Base-by-base conservation (phyloP, 2,888 invertebrate species). In the Yponomeuta plumbellus region DNA sequence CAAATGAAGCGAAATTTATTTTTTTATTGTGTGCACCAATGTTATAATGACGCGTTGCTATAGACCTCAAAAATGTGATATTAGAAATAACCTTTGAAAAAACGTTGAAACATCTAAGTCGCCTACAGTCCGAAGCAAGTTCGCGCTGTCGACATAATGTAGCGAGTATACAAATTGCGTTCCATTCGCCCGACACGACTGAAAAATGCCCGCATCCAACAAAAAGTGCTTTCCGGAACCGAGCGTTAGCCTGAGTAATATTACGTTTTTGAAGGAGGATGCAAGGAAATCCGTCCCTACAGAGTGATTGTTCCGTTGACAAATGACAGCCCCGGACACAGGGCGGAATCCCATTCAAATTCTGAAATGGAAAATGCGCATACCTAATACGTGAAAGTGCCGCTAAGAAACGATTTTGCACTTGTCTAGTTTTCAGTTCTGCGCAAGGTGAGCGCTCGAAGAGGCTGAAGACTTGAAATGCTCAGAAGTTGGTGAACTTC, bases 171-270 rank as follows among this genome's bases (percentile, higher is more conserved):
- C 80, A 86, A 86, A 86, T 86, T 80, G 79, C 78, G 77, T 77
- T 77, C 79, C 80, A 80, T 84, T 81, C 80, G 77, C 73, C 74
- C 71, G 73, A 22, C 40, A n/a, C 77, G 72, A 72, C 77, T 83
- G 84, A 83, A 86, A 86, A 85, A 86, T 84, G 80, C 73, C 76
- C 72, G 75, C 73, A 77, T 73, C 74, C 73, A 76, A 79, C 78
- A 79, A 83, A 81, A 84, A 85, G 77, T 78, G 83, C 79, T 78
- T 79, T 72, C 69, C 70, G 74, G 72, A 70, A 74, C 68, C 71
- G 71, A 73, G 70, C 73, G 71, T 69, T 68, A 74, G 76, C 75
- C 75, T 77, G 73, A 76, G 75, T 80, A 78, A 82, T 83, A 83
- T 84, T 76, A 79, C 79, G 72, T 75, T 79, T 66, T 78, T 76